Percentiles rank a stretch among this genome's conserved stretches.
Evolutionary conservation across 2,888 invertebrate species (phyloP).

Genomic region (Polietes domitor): DNA sequence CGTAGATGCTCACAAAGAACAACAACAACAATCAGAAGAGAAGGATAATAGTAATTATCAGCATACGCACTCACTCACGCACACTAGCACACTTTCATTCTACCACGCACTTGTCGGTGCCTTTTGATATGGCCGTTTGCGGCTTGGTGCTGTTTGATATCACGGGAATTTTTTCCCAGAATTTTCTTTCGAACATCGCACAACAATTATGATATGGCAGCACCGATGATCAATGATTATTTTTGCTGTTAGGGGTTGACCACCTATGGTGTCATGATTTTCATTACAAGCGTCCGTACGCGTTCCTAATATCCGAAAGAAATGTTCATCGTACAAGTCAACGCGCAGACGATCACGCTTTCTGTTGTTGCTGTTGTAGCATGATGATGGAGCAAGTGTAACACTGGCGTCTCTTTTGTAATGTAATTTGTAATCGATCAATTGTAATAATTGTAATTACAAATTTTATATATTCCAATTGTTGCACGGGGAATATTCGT

Average conservation of each 20-base stretch:
- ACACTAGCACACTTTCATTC: slow-evolving; percentile 4
- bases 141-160: slow-evolving; percentile 55
- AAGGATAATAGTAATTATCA: slow-evolving; percentile 59
- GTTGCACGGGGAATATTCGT: slow-evolving; percentile 37
- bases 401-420: slow-evolving; percentile 27
- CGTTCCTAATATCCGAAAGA: background rate
- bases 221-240: slow-evolving; percentile 51
- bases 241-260: slow-evolving; percentile 25
- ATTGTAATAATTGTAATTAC: slow-evolving; percentile 53
- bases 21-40: slow-evolving; percentile 8
- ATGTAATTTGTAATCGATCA: slow-evolving; percentile 60
- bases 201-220: slow-evolving; percentile 62
- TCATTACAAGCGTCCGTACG: slow-evolving; percentile 16
- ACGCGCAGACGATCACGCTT: background rate
- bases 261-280: slow-evolving; percentile 58
- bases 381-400: slow-evolving; percentile 51
- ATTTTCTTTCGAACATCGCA: slow-evolving; percentile 29
- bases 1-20: background rate
- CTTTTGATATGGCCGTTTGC: slow-evolving; percentile 9
- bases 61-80: slow-evolving; percentile 37
- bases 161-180: slow-evolving; percentile 41
- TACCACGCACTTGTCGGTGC: background rate
- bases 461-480: slow-evolving; percentile 38
- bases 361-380: background rate
- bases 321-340: background rate